Conservation (phyloP, 1,140 invertebrate genomes). For the Oncopodura yosiiana region DNA sequence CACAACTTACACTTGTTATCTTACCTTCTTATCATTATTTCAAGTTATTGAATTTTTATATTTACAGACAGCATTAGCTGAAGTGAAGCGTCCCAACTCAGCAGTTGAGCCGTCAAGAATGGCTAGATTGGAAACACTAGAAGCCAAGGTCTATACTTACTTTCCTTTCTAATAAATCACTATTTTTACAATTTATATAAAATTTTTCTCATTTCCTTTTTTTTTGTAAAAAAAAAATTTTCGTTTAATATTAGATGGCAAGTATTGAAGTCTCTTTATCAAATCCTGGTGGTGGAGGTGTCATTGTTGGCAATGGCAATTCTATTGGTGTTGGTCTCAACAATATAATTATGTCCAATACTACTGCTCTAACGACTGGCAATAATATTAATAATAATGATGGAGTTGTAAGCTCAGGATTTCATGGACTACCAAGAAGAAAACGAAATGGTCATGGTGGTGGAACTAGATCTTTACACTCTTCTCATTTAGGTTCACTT, state of each 20-base stretch:
- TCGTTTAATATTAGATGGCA: constrained; percentile 57
- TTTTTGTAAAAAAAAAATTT: constrained; percentile 4
- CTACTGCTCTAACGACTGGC: too few species aligned
- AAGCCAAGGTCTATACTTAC: constrained; percentile 57
- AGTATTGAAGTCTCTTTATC: constrained; percentile 71
- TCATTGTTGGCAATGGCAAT: too few species aligned
- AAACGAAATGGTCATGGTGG: constrained; percentile 43
- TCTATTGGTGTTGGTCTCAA: too few species aligned
- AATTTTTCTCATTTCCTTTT: constrained; percentile 18
- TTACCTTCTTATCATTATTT: background rate
- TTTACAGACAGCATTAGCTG: background rate
- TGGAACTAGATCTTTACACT: constrained; percentile 25
- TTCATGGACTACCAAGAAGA: constrained; percentile 39
- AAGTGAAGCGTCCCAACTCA: background rate
- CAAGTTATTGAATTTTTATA: background rate
- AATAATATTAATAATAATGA: too few species aligned
- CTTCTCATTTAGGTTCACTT: constrained; percentile 13
- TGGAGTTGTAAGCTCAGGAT: too few species aligned
- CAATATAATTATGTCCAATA: too few species aligned
- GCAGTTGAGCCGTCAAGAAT: constrained; percentile 41
- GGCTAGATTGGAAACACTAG: constrained; percentile 61
- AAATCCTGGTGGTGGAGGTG: too few species aligned
- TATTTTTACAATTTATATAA: background rate
- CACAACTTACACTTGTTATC: background rate
- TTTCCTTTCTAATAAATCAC: background rate